phyloP scores from a whole-genome alignment of 2,797 vertebrate genomes.

The Characodon lateralis region DNA sequence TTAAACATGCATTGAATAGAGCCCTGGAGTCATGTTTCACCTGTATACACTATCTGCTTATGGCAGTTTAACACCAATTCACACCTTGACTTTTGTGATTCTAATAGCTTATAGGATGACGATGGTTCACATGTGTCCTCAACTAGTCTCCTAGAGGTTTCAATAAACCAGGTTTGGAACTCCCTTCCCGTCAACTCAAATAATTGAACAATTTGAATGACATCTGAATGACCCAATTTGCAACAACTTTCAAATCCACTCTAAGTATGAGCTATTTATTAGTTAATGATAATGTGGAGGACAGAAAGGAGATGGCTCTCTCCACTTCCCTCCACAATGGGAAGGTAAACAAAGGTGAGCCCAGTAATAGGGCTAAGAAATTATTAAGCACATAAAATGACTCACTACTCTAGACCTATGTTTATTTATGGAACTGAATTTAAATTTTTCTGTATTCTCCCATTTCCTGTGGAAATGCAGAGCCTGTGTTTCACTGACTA shows the following conservation, averaged over 20 bases:
- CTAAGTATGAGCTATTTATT: background rate
- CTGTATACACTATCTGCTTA: constrained; percentile 22
- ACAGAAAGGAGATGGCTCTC: background rate
- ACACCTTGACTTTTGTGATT: background rate
- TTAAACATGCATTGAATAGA: constrained; percentile 40
- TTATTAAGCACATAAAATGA: background rate
- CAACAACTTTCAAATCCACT: background rate
- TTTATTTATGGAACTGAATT: background rate
- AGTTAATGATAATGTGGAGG: background rate
- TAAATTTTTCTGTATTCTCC: background rate
- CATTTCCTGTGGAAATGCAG: no score
- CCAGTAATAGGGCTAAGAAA: background rate
- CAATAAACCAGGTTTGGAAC: background rate
- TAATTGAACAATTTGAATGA: background rate
- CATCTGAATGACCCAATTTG: background rate
- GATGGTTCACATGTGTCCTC: background rate
- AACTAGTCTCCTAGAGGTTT: background rate
- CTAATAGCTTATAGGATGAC: background rate
- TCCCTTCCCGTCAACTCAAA: background rate
- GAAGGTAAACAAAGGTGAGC: background rate
- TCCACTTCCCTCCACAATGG: background rate
- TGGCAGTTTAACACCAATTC: background rate
- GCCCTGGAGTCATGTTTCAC: constrained; percentile 38
- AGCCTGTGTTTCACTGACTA: background rate
- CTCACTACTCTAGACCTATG: background rate